phyloP scores from a whole-genome alignment of 2,113 vertebrate species.

The Balaenoptera acutorostrata region DNA sequence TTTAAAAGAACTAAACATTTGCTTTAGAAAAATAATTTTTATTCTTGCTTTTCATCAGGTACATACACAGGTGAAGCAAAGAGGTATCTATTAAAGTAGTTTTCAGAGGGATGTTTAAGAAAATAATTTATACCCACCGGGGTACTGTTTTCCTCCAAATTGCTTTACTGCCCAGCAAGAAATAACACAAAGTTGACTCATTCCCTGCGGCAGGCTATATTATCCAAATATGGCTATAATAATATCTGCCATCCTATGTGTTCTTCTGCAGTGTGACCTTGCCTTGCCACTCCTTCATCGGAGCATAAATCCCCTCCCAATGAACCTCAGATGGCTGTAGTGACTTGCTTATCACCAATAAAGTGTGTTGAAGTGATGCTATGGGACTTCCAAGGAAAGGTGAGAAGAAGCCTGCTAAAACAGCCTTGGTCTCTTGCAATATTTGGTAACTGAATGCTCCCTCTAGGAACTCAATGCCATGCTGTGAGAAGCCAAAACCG shows the following conservation, averaged over 20 bases:
- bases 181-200: background rate
- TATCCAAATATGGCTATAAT: background rate
- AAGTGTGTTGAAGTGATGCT: background rate
- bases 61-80: background rate
- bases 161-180: background rate
- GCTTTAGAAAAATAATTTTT: background rate
- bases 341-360: background rate
- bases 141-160: conserved; percentile 8
- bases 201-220: background rate
- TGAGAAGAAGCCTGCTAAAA: background rate
- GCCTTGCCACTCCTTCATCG: background rate
- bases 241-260: background rate
- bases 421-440: background rate
- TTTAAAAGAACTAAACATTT: conserved; percentile 8
- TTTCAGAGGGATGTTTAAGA: conserved; percentile 24
- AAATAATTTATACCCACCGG: background rate
- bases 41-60: conserved; percentile 7
- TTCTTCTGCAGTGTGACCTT: background rate
- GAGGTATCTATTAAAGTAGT: background rate
- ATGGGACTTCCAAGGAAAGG: background rate
- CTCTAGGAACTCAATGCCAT: background rate
- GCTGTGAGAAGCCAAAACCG: background rate
- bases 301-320: background rate
- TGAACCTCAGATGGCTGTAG: background rate
- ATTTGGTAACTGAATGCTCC: background rate